Conservation (phyloP, 2,888 invertebrate species). For the Orchesellides sinensis region DNA sequence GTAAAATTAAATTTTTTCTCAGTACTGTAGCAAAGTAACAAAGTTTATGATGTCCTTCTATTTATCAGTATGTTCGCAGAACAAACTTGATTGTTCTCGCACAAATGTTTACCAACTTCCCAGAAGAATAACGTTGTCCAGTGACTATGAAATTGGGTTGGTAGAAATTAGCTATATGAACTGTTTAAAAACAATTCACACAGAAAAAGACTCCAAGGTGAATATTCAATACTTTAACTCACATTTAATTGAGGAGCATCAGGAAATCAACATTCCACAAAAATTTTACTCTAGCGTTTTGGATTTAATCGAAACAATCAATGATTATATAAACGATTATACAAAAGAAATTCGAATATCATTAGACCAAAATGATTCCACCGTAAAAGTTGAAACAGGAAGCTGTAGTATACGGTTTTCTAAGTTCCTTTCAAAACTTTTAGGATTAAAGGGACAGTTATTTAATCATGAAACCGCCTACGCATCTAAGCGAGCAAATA, state of each 20-base stretch:
- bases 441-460: background rate
- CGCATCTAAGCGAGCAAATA: background rate
- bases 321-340: background rate
- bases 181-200: background rate
- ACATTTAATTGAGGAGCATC: background rate
- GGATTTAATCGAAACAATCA: slow-evolving; percentile 8
- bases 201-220: background rate
- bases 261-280: background rate
- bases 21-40: too few relatives aligned
- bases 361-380: background rate
- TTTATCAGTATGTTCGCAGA: too few relatives aligned
- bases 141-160: slow-evolving; percentile 12
- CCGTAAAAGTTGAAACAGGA: background rate
- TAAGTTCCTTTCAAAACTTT: background rate
- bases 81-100: too few relatives aligned
- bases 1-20: too few relatives aligned
- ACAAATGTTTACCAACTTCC: too few relatives aligned
- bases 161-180: slow-evolving; percentile 23
- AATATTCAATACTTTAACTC: background rate
- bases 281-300: background rate
- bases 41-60: too few relatives aligned
- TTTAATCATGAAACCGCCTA: background rate
- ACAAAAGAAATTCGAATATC: background rate
- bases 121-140: background rate
- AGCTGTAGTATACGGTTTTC: background rate